Evolutionary conservation across 2,888 invertebrate species (phyloP), one percentile per base, ranked within the genome.

Genomic region (Odiellus spinosus): DNA sequence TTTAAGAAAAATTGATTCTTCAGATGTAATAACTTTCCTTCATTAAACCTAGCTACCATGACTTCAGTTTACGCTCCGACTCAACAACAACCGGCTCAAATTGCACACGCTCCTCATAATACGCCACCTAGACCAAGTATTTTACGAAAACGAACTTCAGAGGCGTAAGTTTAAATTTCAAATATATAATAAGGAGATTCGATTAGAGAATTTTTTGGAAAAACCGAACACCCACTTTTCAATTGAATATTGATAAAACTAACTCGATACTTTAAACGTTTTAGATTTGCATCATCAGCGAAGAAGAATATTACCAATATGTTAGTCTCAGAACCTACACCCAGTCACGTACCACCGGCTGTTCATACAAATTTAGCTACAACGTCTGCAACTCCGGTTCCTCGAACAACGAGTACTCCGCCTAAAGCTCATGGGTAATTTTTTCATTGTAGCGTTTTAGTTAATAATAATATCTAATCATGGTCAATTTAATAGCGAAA

Each of bases 41-140:
- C 4, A 26, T 26, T 26, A 26, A 26, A 26, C 8, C 8, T 26
- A 26, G 26, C 26, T 6, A 26, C 26, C 4, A 26, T 26, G 26
- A 8, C 26, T 26, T 26, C 26, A 6, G 26, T 26, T 26, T 26
- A 26, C 8, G 8, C 26, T 6, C 26, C 26, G 26, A 35, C 15
- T 18, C 32, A 42, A 15, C 35, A 42, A 36, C 18, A 43, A 20
- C 48, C 45, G 14, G 38, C 48, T 15, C 51, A 51, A 42, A 39
- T 43, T 14, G 42, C 18, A 40, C 42, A 49, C 6, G 17, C 42
- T 19, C 47, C 43, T 43, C 49, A 49, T 33, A 49, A 47, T 34
- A 52, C 52, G 21, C 49, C 52, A 34, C 52, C 52, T 10, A 42
- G 52, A 34, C 52, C 52, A 32, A 52, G 52, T 21, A 52, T 52